phyloP scores from a whole-genome alignment of 2,113 vertebrate species.

The Paratilapia polleni region DNA sequence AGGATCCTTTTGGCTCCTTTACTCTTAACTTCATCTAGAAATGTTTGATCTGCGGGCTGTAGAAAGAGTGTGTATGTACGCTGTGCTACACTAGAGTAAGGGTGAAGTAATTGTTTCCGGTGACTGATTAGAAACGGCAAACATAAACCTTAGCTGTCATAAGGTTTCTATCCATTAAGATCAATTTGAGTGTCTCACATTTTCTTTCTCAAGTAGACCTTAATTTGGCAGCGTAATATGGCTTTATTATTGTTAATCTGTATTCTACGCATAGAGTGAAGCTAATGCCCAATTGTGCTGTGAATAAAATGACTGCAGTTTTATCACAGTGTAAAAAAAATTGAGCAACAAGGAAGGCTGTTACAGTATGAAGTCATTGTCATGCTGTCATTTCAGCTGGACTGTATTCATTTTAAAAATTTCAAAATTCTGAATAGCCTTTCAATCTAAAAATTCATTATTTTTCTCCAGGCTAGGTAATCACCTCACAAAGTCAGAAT shows the following conservation, averaged over 20 bases:
- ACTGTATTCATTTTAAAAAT: slow-evolving; percentile 15
- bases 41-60: background rate
- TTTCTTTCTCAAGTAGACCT: background rate
- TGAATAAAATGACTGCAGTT: background rate
- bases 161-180: background rate
- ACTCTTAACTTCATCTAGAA: background rate
- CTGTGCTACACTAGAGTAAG: background rate
- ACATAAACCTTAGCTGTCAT: background rate
- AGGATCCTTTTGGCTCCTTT: background rate
- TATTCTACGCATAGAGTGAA: background rate
- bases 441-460: slow-evolving; percentile 11
- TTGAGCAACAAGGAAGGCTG: background rate
- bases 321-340: background rate
- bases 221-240: background rate
- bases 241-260: background rate
- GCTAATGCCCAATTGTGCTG: background rate
- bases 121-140: background rate
- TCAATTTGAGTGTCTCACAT: background rate
- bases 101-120: background rate
- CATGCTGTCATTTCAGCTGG: background rate
- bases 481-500: slow-evolving; percentile 52
- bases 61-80: background rate
- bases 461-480: slow-evolving; percentile 46
- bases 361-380: background rate
- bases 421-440: slow-evolving; percentile 22